phyloP scores from a whole-genome alignment of 2,113 vertebrate genomes.

The Melanotaenia duboulayi region DNA sequence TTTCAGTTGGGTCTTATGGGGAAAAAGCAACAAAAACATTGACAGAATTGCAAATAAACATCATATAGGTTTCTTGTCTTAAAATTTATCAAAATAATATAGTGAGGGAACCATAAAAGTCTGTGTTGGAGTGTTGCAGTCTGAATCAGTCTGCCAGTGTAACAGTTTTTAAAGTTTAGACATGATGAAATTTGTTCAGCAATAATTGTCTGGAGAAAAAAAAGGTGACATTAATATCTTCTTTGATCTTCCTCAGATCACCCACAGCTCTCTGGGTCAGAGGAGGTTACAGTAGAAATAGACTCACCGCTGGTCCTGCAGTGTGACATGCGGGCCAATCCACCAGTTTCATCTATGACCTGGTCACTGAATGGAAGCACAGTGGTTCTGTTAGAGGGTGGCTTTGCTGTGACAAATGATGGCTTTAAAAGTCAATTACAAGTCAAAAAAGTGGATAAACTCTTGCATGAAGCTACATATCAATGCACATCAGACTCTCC shows the following conservation, averaged over 20 bases:
- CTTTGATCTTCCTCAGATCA: constrained; percentile 56
- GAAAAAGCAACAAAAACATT: no score
- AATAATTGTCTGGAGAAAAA: not conserved
- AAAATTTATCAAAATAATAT: no score
- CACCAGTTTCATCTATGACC: constrained; percentile 61
- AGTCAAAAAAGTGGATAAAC: constrained; percentile 19
- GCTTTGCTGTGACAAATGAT: constrained; percentile 61
- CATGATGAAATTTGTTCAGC: not conserved
- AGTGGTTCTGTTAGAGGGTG: constrained; percentile 61
- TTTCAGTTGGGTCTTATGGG: no score
- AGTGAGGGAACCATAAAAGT: no score
- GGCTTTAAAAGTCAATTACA: constrained; percentile 55
- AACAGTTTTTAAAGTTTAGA: not conserved
- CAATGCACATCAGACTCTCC: constrained; percentile 56
- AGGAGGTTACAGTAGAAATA: constrained; percentile 64
- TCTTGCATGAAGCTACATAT: constrained; percentile 72
- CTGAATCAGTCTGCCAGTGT: no score
- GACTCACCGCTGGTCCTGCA: constrained; percentile 46
- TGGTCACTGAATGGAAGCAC: constrained; percentile 70
- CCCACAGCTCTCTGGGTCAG: constrained; percentile 63
- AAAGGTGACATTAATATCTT: not conserved
- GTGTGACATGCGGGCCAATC: constrained; percentile 76
- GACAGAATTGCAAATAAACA: no score
- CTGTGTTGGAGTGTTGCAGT: no score
- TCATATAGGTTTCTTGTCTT: no score